Evolutionary conservation across 2,888 invertebrate species (phyloP), one percentile per base, ranked within the genome.

Genomic region (Panorpa germanica): DNA sequence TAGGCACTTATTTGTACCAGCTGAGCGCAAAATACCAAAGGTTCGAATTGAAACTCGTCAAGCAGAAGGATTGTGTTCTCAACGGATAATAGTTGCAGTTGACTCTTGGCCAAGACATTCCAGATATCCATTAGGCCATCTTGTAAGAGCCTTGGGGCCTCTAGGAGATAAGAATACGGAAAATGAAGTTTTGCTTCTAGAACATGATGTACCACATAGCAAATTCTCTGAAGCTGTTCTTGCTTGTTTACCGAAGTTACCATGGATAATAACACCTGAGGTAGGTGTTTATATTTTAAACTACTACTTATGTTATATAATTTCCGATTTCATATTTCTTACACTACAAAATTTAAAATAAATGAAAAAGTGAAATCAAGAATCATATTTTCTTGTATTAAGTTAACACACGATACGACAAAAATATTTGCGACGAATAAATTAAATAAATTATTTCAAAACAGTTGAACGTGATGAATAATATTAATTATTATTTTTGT

Each of bases 131-230:
- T 65, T 77, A 52, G 96, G 98, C 3, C 96, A 98, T 55, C 95
- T 93, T 56, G 91, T 98, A 0, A 63, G 91, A 38, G 78, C 83
- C 0, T 60, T 98, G 5, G 98, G 98, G 10, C 70, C 71, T 28
- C 74, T 93, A 35, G 96, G 98, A 14, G 83, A 93, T 46, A 86
- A 86, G 47, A 72, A 77, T 9, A 91, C 96, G 0, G 98, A 98
- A 56, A 98, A 96, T 49, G 93, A 95, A 54, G 95, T 90, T 6
- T 69, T 98, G 22, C 59, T 98, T 3, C 50, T 96, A 35, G 96
- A 98, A 46, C 93, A 98, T 48, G 96, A 96, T 52, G 81, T 98
- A 3, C 96, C 95, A 0, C 93, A 96, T 48, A 81, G 82, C 39
- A 71, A 82, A 39, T 98, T 98, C 56, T 90, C 93, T 2, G 85